Conservation (phyloP, 2,888 invertebrate species). For the Ormyrus pomaceus region DNA sequence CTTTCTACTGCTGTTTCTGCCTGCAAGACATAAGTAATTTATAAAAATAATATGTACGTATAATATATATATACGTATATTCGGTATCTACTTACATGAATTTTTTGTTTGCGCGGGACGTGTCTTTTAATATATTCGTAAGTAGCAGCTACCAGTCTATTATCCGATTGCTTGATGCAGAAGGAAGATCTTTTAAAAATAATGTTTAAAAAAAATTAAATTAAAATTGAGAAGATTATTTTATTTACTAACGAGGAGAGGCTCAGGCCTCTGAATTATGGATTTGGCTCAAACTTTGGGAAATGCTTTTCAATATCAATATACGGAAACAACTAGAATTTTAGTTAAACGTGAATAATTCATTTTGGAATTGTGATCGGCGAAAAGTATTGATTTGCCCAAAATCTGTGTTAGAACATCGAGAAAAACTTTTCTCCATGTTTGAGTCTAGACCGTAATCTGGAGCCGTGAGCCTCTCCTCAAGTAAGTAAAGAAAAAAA, state of each 20-base stretch:
- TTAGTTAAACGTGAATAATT: too few species aligned
- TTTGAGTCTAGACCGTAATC: too few species aligned
- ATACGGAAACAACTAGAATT: too few species aligned
- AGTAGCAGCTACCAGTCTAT: slow-evolving; percentile 42
- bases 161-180: slow-evolving; percentile 51
- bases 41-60: neutral
- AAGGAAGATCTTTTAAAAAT: slow-evolving; percentile 40
- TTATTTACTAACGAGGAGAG: too few species aligned
- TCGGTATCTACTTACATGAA: slow-evolving; percentile 44
- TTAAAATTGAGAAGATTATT: neutral
- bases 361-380: too few species aligned
- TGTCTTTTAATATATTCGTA: slow-evolving; percentile 52
- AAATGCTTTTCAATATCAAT: too few species aligned
- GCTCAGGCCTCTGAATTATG: too few species aligned
- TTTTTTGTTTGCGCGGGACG: slow-evolving; percentile 46
- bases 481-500: too few species aligned
- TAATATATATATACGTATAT: slow-evolving; percentile 1
- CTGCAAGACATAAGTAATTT: slow-evolving; percentile 14
- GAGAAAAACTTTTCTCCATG: too few species aligned
- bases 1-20: slow-evolving; percentile 39
- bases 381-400: too few species aligned
- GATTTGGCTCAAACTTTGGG: too few species aligned
- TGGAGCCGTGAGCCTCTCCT: neutral
- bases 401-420: too few species aligned
- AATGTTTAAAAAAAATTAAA: neutral